phyloP scores from a whole-genome alignment of 2,113 vertebrate genomes.

The Platysteira castanea region DNA sequence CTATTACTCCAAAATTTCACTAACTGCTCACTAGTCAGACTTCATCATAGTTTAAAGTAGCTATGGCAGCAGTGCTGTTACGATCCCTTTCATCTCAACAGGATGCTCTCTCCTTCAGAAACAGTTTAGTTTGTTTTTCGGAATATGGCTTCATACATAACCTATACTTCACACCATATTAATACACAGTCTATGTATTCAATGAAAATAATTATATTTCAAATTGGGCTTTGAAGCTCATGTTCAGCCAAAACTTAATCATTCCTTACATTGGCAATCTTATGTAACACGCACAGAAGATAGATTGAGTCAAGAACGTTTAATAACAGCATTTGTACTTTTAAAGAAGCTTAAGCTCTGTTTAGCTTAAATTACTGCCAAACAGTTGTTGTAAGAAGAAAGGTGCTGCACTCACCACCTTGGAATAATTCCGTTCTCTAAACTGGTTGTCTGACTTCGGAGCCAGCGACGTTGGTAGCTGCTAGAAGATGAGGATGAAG shows the following conservation, averaged over 20 bases:
- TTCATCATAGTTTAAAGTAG: background rate
- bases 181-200: background rate
- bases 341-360: background rate
- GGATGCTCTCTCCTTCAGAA: background rate
- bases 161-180: background rate
- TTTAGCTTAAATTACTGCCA: background rate
- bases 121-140: background rate
- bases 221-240: background rate
- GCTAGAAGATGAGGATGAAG: slow-evolving; percentile 80
- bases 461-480: slow-evolving; percentile 87
- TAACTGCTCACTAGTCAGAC: background rate
- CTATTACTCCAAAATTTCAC: slow-evolving; percentile 9
- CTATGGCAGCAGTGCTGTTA: background rate
- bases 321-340: background rate
- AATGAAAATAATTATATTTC: background rate
- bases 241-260: background rate
- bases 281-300: rapidly evolving
- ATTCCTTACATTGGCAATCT: background rate
- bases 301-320: background rate
- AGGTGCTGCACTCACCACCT: slow-evolving; percentile 71
- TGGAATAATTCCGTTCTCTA: slow-evolving; percentile 81
- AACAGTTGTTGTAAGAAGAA: background rate
- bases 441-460: slow-evolving; percentile 85
- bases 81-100: background rate
- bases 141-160: background rate